Conservation (phyloP, 2,113 vertebrate genomes). For the Rhinichthys klamathensis region DNA sequence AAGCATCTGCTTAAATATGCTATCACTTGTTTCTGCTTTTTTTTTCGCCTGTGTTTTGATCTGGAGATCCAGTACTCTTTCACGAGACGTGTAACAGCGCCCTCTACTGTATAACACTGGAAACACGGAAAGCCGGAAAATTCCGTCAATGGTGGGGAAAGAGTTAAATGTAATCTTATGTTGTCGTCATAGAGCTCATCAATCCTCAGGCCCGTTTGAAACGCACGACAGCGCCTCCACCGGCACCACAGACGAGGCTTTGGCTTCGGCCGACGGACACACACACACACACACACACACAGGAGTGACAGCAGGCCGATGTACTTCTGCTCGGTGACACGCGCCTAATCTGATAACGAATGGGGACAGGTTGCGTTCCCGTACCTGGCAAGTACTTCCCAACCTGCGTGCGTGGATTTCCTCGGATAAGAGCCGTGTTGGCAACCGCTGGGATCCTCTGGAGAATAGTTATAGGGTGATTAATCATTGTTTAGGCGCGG, state of each 20-base stretch:
- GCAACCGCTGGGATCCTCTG: slow-evolving; percentile 93
- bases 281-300: too few relatives aligned
- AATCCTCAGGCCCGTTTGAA: slow-evolving; percentile 1
- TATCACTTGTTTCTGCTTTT: too few relatives aligned
- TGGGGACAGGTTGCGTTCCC: slow-evolving; percentile 94
- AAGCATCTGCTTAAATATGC: too few relatives aligned
- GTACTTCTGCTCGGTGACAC: slow-evolving; percentile 87
- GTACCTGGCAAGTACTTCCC: slow-evolving; percentile 92
- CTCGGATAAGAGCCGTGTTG: slow-evolving; percentile 98
- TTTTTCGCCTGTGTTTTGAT: too few relatives aligned
- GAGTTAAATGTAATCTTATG: slow-evolving; percentile 5
- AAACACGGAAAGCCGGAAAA: too few relatives aligned
- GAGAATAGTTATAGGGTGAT: slow-evolving; percentile 99
- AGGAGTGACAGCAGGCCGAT: slow-evolving; percentile 55
- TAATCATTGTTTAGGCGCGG: slow-evolving; percentile 99
- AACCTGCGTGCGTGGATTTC: slow-evolving; percentile 94
- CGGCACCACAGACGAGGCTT: too few relatives aligned
- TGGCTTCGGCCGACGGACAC: slow-evolving; percentile 25
- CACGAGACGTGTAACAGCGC: too few relatives aligned
- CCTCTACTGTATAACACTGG: too few relatives aligned
- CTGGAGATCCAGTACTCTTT: too few relatives aligned
- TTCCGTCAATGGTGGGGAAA: too few relatives aligned
- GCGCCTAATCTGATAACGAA: slow-evolving; percentile 98
- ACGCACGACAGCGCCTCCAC: neutral
- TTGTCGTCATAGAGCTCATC: neutral